phyloP scores from a whole-genome alignment of 2,113 vertebrate genomes.

The Alethe castanea region DNA sequence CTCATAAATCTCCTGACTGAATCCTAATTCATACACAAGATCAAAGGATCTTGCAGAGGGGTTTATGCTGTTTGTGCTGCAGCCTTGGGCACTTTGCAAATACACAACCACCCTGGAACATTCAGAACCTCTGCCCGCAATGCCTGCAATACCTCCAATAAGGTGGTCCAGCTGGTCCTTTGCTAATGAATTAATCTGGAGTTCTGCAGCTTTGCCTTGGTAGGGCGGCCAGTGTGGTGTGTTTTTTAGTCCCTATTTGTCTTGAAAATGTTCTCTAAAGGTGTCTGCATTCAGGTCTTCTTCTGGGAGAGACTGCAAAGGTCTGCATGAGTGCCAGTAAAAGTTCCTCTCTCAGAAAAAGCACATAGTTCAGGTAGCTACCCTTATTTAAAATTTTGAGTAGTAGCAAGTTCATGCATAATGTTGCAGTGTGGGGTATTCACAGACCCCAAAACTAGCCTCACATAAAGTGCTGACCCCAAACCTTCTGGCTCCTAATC shows the following conservation, averaged over 20 bases:
- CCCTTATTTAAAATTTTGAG: neutral
- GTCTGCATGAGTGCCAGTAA: neutral
- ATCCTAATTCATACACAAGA: neutral
- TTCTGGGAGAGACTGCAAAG: neutral
- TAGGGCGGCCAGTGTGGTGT: rapidly evolving
- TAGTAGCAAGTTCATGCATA: neutral
- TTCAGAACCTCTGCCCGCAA: neutral
- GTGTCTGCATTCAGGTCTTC: neutral
- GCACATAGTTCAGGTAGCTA: neutral
- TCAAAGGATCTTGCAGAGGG: neutral
- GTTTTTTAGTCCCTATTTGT: neutral
- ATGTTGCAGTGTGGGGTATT: neutral
- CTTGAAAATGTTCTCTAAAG: neutral
- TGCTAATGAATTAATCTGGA: neutral
- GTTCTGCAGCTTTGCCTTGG: neutral
- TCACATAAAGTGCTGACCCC: neutral
- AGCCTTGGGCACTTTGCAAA: neutral
- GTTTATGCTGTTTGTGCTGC: neutral
- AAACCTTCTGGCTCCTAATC: neutral
- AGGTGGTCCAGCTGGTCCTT: neutral
- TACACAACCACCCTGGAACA: neutral
- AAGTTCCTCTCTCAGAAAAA: neutral
- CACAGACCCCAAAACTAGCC: neutral
- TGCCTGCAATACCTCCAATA: neutral
- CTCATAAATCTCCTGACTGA: neutral